Conservation (phyloP, 2,888 invertebrate genomes). For the Leptopterna dolabrata region DNA sequence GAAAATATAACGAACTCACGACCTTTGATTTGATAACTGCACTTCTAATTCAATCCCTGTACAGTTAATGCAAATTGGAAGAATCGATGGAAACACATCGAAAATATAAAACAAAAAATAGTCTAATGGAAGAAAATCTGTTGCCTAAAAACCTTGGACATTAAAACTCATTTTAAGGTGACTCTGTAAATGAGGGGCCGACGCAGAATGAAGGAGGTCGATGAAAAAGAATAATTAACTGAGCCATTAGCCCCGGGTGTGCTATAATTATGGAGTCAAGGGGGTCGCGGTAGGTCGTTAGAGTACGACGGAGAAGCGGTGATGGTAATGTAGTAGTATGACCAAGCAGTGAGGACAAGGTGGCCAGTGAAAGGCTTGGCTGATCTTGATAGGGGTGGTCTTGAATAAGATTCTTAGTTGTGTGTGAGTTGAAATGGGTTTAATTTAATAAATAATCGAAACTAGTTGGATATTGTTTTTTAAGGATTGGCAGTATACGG, state of each 20-base stretch:
- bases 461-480: no score
- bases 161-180: not conserved
- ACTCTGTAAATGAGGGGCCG: not conserved
- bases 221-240: conserved; percentile 51
- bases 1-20: no score
- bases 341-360: not conserved
- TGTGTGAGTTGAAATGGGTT: no score
- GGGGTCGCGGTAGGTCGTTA: conserved; percentile 16
- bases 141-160: no score
- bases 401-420: not conserved
- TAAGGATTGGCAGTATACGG: no score
- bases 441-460: no score
- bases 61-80: no score
- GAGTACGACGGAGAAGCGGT: not conserved
- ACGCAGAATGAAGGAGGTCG: conserved; percentile 12
- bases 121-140: not conserved
- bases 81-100: no score
- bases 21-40: no score
- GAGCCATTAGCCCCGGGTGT: conserved; percentile 25
- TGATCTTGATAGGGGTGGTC: not conserved
- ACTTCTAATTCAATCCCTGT: no score
- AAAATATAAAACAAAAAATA: no score
- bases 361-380: not conserved
- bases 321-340: not conserved
- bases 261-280: conserved; percentile 36